These are phyloP conservation scores for Crossocerus cetratus DNA, from an alignment of 2,888 invertebrate genomes.

Conservation along the genomic window DNA sequence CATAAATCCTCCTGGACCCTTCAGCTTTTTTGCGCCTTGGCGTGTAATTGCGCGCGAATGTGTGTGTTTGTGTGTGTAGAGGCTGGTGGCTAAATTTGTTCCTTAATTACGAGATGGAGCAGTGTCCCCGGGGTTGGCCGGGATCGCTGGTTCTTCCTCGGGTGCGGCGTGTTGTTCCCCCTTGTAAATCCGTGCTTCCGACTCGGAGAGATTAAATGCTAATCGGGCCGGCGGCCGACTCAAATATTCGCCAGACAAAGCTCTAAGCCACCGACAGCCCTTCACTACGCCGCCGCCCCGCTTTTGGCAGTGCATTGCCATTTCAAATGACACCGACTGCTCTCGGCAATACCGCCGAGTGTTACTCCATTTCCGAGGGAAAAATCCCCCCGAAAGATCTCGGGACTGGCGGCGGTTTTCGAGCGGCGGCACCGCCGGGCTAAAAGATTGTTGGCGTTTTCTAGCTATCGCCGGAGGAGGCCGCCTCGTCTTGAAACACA, in stretches of 20 bases:
- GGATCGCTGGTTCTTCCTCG: not conserved
- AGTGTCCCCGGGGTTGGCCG: not conserved
- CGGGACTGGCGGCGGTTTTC: no score
- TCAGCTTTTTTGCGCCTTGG: not conserved
- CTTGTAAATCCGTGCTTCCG: conserved; percentile 23
- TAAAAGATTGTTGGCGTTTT: conserved; percentile 2
- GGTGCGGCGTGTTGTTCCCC: not conserved
- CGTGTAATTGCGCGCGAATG: not conserved
- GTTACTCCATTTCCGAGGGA: no score
- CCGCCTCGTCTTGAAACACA: not conserved
- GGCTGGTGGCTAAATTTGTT: conserved; percentile 7
- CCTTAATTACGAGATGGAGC: conserved; percentile 2
- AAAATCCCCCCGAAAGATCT: no score
- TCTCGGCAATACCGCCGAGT: no score
- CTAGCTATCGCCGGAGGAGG: not conserved
- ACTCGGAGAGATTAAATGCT: conserved; percentile 29
- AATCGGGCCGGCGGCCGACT: conserved; percentile 12
- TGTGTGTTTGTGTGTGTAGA: no score
- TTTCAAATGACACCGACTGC: no score
- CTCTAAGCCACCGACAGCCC: no score
- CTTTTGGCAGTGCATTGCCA: no score
- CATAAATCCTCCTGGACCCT: not conserved
- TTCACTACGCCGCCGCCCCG: no score
- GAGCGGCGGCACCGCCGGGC: not conserved
- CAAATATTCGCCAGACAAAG: no score